Base-by-base conservation (phyloP, 2,888 invertebrate species). In the Agonopterix alstromeriana region DNA sequence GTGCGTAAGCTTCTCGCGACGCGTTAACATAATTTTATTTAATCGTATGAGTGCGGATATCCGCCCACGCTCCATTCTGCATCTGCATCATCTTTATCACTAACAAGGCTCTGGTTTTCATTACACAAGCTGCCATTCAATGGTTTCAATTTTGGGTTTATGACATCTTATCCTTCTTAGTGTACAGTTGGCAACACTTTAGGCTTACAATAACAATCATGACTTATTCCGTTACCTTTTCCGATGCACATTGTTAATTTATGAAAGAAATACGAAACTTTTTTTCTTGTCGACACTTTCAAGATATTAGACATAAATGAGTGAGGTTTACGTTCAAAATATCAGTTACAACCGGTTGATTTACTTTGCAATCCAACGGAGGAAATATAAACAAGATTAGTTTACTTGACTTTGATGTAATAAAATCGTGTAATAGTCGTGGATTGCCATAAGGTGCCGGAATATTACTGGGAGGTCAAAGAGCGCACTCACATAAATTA, bases 391-490 rank as follows among this genome's bases (percentile, higher is more conserved):
- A 74, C 59, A 69, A 63, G 55, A 61, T 70, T 64, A 72, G 63
- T 70, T 71, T 75, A 76, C 71, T 67, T 56, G 65, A 65, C 60
- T 73, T 69, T 73, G 67, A 59, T 60, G 63, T 67, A 70, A 78
- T 77, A 76, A 75, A 71, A 71, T 70, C 73, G 59, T 70, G 68
- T 74, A 67, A 74, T 71, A 70, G 70, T 61, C 58, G 49, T 61
- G 56, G 55, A 53, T 54, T 58, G 49, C 56, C 61, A 60, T 68
- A 71, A 72, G 61, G 61, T 55, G 62, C 61, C 67, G 75, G 75
- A 73, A 77, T 27, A 27, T 27, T 27, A 7, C 80, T 72, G 73
- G 73, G 76, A 80, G 78, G 74, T 80, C 77, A 77, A 60, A 52
- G 58, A 42, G n/a, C 42, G 65, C 70, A 67, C 69, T 70, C 63